phyloP scores from a whole-genome alignment of 2,113 vertebrate genomes.

The Lamprotornis superbus region DNA sequence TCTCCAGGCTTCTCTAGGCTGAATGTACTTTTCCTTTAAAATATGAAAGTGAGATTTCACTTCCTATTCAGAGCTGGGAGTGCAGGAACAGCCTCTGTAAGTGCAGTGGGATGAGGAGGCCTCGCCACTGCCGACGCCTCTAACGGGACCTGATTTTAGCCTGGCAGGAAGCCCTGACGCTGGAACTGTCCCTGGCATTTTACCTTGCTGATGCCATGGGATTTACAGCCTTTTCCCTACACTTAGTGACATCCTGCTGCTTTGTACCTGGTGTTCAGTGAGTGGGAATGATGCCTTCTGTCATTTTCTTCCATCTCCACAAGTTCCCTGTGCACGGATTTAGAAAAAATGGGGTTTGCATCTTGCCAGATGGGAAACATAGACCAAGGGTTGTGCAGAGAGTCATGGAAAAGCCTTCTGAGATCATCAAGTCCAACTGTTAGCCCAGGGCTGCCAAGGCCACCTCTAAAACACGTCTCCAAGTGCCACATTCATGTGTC shows the following conservation, averaged over 20 bases:
- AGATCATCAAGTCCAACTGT: rapidly evolving
- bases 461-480: not conserved
- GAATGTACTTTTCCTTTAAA: not conserved
- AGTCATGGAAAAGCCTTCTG: not conserved
- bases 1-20: not conserved
- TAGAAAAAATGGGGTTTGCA: not conserved
- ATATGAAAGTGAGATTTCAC: not conserved
- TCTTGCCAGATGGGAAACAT: not conserved
- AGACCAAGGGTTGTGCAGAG: rapidly evolving
- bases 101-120: rapidly evolving
- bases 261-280: not conserved
- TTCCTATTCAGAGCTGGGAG: rapidly evolving
- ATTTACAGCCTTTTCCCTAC: not conserved
- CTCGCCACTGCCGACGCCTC: rapidly evolving
- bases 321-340: rapidly evolving
- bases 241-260: not conserved
- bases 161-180: not conserved
- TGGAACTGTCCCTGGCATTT: not conserved
- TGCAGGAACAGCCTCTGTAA: rapidly evolving
- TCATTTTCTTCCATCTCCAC: not conserved
- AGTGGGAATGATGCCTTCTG: not conserved
- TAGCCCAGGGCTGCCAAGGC: not conserved
- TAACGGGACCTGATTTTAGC: not conserved
- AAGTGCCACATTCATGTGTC: not conserved
- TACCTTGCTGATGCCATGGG: not conserved